Percentiles rank a stretch among this genome's conserved stretches.
Conservation (phyloP, 2,797 vertebrate species). For the Labeo calbasu region DNA sequence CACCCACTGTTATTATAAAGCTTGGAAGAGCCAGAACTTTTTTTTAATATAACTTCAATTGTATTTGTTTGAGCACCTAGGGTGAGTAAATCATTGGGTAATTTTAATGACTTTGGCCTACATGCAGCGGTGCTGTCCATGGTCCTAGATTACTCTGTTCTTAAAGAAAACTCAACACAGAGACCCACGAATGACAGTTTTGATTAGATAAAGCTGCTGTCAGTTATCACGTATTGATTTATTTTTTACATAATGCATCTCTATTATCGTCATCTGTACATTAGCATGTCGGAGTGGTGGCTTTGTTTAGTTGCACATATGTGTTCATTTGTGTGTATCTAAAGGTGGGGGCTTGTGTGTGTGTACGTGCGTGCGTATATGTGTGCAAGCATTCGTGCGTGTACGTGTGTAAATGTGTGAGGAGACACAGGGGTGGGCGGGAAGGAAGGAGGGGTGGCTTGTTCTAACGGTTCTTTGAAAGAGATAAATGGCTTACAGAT, state of each 20-base stretch:
- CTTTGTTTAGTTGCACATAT: conserved; percentile 47
- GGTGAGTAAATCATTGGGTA: no score
- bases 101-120: neutral
- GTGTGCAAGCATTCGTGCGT: conserved; percentile 48
- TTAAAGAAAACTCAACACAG: neutral
- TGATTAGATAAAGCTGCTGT: conserved; percentile 22
- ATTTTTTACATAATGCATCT: conserved; percentile 37
- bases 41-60: no score
- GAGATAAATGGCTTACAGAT: conserved; percentile 87
- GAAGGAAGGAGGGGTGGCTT: conserved; percentile 72
- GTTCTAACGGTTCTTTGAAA: conserved; percentile 81
- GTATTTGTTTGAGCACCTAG: no score
- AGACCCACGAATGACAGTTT: conserved; percentile 14
- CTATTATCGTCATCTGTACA: conserved; percentile 47
- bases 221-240: conserved; percentile 47
- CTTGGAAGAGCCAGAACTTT: no score
- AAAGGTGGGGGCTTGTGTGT: conserved; percentile 11
- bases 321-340: conserved; percentile 35
- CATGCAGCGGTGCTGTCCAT: conserved; percentile 36
- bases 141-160: conserved; percentile 42
- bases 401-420: conserved; percentile 60
- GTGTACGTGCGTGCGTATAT: conserved; percentile 14
- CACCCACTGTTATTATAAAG: no score
- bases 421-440: conserved; percentile 73
- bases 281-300: conserved; percentile 25